Conservation (phyloP, 2,888 invertebrate species). For the Cryptocephalus primarius region DNA sequence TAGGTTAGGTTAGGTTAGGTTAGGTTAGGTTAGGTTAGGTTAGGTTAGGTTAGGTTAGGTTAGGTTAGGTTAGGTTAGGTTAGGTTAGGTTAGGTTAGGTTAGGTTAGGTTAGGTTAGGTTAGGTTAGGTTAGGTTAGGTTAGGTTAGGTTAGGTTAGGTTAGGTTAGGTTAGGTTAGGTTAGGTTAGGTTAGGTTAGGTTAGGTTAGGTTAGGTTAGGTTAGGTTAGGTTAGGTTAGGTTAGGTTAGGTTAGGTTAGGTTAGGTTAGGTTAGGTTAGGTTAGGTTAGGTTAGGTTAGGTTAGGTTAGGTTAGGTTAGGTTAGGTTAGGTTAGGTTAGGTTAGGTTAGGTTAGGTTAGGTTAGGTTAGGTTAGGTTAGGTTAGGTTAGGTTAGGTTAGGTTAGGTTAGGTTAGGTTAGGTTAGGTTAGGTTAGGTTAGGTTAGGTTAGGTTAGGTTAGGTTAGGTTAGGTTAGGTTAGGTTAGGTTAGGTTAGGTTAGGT, state of each 20-base stretch:
- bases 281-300: slow-evolving; percentile 13
- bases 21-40: slow-evolving; percentile 13
- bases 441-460: slow-evolving; percentile 10
- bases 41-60: slow-evolving; percentile 13
- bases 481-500: slow-evolving; percentile 12
- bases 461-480: slow-evolving; percentile 12
- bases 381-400: slow-evolving; percentile 13
- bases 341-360: slow-evolving; percentile 13
- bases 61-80: slow-evolving; percentile 14
- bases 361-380: slow-evolving; percentile 14
- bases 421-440: slow-evolving; percentile 14
- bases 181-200: slow-evolving; percentile 12
- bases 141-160: slow-evolving; percentile 14
- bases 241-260: slow-evolving; percentile 14
- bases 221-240: slow-evolving; percentile 14
- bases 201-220: slow-evolving; percentile 13
- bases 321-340: slow-evolving; percentile 13
- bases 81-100: slow-evolving; percentile 14
- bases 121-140: slow-evolving; percentile 14
- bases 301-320: slow-evolving; percentile 14
- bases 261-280: slow-evolving; percentile 14
- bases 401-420: slow-evolving; percentile 14
- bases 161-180: slow-evolving; percentile 13
- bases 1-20: slow-evolving; percentile 8
- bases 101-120: slow-evolving; percentile 14